A percentile compares a stretch with the other conserved stretches of the same genome.
Conservation (phyloP, 2,113 vertebrate species). For the Callospermophilus lateralis region DNA sequence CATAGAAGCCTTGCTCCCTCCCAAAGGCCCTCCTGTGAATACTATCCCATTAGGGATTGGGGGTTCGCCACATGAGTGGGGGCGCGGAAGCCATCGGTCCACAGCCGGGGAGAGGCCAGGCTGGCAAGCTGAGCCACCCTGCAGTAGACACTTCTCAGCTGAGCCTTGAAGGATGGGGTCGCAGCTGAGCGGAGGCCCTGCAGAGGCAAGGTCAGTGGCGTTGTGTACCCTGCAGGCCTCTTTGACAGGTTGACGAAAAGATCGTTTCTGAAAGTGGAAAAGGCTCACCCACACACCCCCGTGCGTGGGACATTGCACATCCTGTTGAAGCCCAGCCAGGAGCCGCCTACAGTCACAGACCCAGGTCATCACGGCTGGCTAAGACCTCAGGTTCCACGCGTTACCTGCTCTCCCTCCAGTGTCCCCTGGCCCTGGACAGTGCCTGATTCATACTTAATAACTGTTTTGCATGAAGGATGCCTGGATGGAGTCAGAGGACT, state of each 20-base stretch:
- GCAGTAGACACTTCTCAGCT: neutral
- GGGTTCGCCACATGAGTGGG: neutral
- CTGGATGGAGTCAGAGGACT: neutral
- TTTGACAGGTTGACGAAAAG: too few species aligned
- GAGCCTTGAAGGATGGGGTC: too few species aligned
- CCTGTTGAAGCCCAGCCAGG: too few species aligned
- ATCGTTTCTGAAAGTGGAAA: too few species aligned
- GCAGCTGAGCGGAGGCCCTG: neutral
- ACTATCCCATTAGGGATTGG: neutral
- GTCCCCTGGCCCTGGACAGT: neutral
- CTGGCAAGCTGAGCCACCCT: neutral
- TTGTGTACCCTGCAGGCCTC: too few species aligned
- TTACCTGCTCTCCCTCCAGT: neutral
- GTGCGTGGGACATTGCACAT: too few species aligned
- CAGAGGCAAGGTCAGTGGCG: neutral
- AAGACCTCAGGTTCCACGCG: too few species aligned
- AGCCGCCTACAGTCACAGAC: too few species aligned
- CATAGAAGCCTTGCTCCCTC: neutral
- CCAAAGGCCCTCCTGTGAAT: neutral
- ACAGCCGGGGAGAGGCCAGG: neutral
- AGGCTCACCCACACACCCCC: too few species aligned
- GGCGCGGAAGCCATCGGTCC: neutral
- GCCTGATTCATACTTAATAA: neutral
- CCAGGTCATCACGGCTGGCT: neutral
- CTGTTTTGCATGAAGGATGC: neutral